Base-by-base conservation (phyloP, 2,113 vertebrate species). In the Irena cyanogastra region DNA sequence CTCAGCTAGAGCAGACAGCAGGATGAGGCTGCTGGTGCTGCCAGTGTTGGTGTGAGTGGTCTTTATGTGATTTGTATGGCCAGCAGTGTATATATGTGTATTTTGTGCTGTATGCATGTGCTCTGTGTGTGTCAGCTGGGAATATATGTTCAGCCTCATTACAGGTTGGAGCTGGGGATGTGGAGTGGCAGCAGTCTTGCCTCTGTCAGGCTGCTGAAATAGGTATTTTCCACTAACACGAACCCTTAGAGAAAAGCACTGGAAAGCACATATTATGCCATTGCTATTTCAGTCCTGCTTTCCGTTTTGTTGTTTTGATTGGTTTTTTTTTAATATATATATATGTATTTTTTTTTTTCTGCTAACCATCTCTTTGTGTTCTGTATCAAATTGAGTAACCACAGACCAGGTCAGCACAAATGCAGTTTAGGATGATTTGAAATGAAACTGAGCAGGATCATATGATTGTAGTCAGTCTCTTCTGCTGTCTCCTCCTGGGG, bases 361-460 rank as follows among this genome's bases (percentile, higher is more conserved):
- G 4, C 52, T 39, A 17, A 28, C 65, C 56, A 59, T 86, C 82
- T 91, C 33, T 78, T 74, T 88, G 50, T 79, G 65, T 95, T 96
- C 59, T 41, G 7, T 70, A 66, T 89, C 63, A 94, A 83, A 88
- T n/a, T 7, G 26, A 64, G n/a, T 68, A 93, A 71, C 70, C 68
- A 71, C 31, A n/a, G 56, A 78, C 37, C 37, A 87, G 63, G 42
- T 77, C 91, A 92, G 87, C 52, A 74, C 60, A 94, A 83, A 85
- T 42, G n/a, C 60, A 82, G 68, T 92, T 91, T 85, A 78, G 44
- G 23, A 81, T 87, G 91, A 93, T 84, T 56, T 82, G 66, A 95
- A 95, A 75, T 75, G 71, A 89, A 94, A 71, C 75, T 68, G 90
- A 95, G 57, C 1, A 2, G 59, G 70, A 76, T 95, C 84, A 91